Percentiles rank a stretch among this genome's conserved stretches.
phyloP scores from a whole-genome alignment of 2,113 vertebrate species.

The Periophthalmodon schlosseri region DNA sequence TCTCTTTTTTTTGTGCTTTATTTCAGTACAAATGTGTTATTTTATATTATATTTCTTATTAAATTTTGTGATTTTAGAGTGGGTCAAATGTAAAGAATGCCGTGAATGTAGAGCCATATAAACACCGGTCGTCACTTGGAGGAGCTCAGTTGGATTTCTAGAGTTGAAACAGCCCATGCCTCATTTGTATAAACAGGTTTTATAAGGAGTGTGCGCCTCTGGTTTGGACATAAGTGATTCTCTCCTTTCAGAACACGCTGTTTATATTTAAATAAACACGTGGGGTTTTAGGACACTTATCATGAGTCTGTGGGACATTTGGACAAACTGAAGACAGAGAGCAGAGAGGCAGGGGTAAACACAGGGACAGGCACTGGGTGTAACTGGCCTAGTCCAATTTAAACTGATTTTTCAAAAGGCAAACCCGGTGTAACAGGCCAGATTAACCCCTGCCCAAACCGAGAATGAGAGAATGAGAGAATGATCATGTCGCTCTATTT shows the following conservation, averaged over 20 bases:
- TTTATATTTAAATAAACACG: background rate
- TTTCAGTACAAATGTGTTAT: too few species aligned
- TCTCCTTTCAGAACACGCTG: background rate
- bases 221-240: background rate
- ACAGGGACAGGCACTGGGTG: slow-evolving; percentile 31
- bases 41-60: too few species aligned
- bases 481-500: too few species aligned
- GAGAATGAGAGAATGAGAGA: too few species aligned
- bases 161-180: background rate
- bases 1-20: too few species aligned
- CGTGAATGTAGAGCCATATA: background rate
- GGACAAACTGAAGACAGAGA: slow-evolving; percentile 43
- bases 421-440: too few species aligned
- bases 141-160: background rate
- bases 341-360: slow-evolving; percentile 52
- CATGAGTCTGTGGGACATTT: background rate
- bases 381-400: background rate
- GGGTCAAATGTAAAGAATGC: background rate
- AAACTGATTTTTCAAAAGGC: too few species aligned
- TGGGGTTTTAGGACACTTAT: slow-evolving; percentile 14
- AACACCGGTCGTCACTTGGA: background rate
- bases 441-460: too few species aligned
- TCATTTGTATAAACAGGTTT: background rate
- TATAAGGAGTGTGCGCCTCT: background rate
- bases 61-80: too few species aligned